Base-by-base conservation (phyloP, 2,888 invertebrate species). In the Caenorhabditis sp. region DNA sequence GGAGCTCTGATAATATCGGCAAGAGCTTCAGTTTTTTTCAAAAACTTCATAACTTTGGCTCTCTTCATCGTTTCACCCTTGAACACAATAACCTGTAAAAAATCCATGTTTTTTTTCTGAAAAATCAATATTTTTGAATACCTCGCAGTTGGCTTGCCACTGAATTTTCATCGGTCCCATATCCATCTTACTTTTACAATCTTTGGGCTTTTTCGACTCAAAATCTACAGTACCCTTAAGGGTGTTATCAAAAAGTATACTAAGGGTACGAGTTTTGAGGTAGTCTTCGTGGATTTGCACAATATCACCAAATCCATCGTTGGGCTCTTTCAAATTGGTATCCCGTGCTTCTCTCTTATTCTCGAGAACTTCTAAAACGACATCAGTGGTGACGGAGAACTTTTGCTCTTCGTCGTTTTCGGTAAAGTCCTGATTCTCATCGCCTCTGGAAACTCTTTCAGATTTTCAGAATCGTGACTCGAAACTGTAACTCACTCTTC, bases 321-420 rank as follows among this genome's bases (percentile, higher is more conserved):
- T 17, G 10, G 56, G 26, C 7, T 56, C n/a, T 27, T 25, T 25
- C 26, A 26, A 26, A 17, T 56, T 56, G 1, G 26, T 27, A 4
- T 8, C 23, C 26, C 23, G 10, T 1, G 26, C 27, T 27, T 56
- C 27, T 10, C 27, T 4, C n/a, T 56, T 56, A 4, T n/a, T n/a
- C 26, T 56, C 56, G 23, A 56, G 23, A 5, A 58, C 58, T 38
- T 58, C 58, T 1, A 58, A 10, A 20, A 58, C 38, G n/a, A 58
- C 38, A 38, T 58, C 58, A 8, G 58, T 14, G 4, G 58, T 58
- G 20, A 58, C 38, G 4, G 58, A 17, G 14, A 26, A 58, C 21
- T 58, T 58, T 27, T 31, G 14, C 8, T 58, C 21, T 4, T 58
- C 58, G 8, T 58, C 57, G 10, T 57, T 26, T 14, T 31, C 43